Conservation (phyloP, 2,888 invertebrate species). For the Iselma pallidipennis region DNA sequence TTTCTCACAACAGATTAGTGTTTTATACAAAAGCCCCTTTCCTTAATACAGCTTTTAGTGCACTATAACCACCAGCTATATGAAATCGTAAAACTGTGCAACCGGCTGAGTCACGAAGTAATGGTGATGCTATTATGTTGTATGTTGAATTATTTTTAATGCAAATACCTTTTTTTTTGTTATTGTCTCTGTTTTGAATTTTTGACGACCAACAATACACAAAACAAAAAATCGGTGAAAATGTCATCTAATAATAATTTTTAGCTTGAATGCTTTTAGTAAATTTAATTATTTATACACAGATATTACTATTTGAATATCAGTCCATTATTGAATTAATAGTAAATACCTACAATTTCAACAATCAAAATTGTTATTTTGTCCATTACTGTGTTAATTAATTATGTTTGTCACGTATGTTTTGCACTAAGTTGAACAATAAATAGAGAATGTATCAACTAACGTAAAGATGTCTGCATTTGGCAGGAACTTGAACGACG, state of each 20-base stretch:
- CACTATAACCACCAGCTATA: conserved; percentile 35
- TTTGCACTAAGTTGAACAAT: neutral
- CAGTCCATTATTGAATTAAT: too few species aligned
- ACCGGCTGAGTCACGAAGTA: neutral
- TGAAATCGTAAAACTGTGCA: conserved; percentile 33
- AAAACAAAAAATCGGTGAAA: neutral
- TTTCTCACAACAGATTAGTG: conserved; percentile 39
- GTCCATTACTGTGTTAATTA: neutral
- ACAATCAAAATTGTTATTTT: neutral
- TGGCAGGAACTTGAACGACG: neutral
- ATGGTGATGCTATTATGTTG: neutral
- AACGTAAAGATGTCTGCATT: neutral
- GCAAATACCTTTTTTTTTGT: neutral
- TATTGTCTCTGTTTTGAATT: neutral
- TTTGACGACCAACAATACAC: neutral
- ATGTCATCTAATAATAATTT: neutral
- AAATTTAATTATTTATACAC: too few species aligned
- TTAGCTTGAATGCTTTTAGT: neutral
- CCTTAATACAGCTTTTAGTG: conserved; percentile 40
- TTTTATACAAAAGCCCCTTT: conserved; percentile 35
- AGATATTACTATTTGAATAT: too few species aligned
- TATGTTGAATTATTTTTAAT: neutral
- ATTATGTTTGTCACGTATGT: neutral
- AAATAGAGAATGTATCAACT: neutral
- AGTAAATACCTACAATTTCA: too few species aligned